phyloP scores from a whole-genome alignment of 2,113 vertebrate genomes.

The Oplegnathus fasciatus region DNA sequence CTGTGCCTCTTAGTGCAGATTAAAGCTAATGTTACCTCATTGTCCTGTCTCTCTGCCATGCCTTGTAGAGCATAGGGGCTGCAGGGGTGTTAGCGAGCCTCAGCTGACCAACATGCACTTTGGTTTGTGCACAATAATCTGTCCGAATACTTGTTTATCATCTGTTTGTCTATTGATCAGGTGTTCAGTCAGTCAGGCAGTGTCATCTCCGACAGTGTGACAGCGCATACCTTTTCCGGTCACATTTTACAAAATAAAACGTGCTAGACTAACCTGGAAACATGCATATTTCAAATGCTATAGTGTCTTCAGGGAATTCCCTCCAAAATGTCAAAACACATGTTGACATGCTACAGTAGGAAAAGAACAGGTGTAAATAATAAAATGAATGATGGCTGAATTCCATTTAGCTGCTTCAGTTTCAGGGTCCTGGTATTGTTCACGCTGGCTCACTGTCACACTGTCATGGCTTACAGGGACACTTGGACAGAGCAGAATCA shows the following conservation, averaged over 20 bases:
- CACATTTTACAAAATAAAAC: slow-evolving; percentile 40
- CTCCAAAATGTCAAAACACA: background rate
- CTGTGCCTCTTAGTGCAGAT: no score
- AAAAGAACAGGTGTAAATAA: background rate
- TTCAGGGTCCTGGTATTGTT: background rate
- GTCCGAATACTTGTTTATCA: slow-evolving; percentile 47
- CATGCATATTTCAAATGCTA: background rate
- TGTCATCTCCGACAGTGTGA: background rate
- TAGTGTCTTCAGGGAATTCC: background rate
- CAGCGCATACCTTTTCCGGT: slow-evolving; percentile 14
- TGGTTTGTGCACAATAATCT: background rate
- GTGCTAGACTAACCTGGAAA: no score
- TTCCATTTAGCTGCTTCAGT: background rate
- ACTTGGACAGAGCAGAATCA: background rate
- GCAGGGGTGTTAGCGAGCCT: slow-evolving; percentile 18
- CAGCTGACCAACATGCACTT: background rate
- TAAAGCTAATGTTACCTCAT: slow-evolving; percentile 70
- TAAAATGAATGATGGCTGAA: background rate
- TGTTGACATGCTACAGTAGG: background rate
- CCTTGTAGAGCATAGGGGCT: slow-evolving; percentile 68
- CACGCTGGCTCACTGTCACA: no score
- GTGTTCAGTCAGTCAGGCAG: background rate
- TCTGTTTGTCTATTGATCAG: background rate
- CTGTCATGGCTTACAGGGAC: background rate
- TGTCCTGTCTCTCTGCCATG: slow-evolving; percentile 84